phyloP scores from a whole-genome alignment of 2,888 invertebrate species.

The Athrips mouffetella region DNA sequence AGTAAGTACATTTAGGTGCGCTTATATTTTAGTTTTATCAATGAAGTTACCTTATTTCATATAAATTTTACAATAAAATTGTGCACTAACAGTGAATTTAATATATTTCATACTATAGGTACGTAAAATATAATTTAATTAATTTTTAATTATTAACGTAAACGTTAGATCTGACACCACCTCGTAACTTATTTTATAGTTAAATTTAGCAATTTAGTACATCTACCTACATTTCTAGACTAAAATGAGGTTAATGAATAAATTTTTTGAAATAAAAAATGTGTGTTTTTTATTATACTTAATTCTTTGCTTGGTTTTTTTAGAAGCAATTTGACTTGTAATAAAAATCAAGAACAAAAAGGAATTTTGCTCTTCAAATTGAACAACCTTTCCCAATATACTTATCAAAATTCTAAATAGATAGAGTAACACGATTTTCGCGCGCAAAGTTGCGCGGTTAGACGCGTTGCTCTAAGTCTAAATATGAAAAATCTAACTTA shows the following conservation, averaged over 20 bases:
- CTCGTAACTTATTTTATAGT: slow-evolving; percentile 14
- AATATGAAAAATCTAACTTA: no score
- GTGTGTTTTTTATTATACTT: slow-evolving; percentile 1
- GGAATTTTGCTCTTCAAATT: no score
- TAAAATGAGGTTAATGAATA: slow-evolving; percentile 38
- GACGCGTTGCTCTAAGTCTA: no score
- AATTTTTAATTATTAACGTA: slow-evolving; percentile 5
- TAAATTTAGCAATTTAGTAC: slow-evolving; percentile 3
- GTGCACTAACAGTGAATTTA: slow-evolving; percentile 15
- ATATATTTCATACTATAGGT: slow-evolving; percentile 9
- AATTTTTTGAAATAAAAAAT: slow-evolving; percentile 28
- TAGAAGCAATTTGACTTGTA: no score
- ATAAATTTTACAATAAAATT: slow-evolving; percentile 15
- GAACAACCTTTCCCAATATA: no score
- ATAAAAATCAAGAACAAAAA: no score
- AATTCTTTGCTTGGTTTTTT: no score
- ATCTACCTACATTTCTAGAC: slow-evolving; percentile 30
- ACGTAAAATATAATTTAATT: not conserved
- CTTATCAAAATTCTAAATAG: no score
- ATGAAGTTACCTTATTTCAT: slow-evolving; percentile 12
- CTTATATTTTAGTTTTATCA: not conserved
- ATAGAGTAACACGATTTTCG: no score
- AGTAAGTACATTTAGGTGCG: not conserved
- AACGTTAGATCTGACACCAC: slow-evolving; percentile 15
- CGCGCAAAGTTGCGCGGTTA: no score